These are phyloP conservation scores for Palythoa grandiflora DNA, from an alignment of 92 coral and sea anemone species.

Conservation along the genomic window DNA sequence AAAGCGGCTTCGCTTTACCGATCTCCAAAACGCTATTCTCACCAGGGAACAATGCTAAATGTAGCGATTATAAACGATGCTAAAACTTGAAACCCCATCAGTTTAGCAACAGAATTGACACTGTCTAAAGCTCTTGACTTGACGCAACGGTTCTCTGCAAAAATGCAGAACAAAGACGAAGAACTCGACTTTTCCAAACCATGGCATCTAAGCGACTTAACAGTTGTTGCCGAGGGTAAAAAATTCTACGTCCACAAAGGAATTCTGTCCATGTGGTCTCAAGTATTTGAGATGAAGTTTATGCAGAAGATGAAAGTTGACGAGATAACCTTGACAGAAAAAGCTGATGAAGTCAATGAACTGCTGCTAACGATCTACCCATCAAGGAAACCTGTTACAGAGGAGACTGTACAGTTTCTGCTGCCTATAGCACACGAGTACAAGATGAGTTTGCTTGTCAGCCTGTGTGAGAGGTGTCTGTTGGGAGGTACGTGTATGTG, in stretches of 20 bases:
- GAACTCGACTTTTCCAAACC: conserved; percentile 79
- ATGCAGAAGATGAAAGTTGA: conserved; percentile 64
- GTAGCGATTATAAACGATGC: conserved; percentile 18
- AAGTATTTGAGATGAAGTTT: conserved; percentile 86
- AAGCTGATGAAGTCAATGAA: conserved; percentile 76
- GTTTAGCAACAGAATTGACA: neutral
- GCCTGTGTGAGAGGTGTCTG: conserved; percentile 77
- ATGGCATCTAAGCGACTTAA: conserved; percentile 86
- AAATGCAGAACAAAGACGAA: conserved; percentile 81
- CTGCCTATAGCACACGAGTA: conserved; percentile 78
- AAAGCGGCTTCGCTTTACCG: neutral
- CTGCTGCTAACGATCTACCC: conserved; percentile 81
- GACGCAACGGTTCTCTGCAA: neutral
- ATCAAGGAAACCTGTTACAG: conserved; percentile 73
- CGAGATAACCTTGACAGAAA: conserved; percentile 74
- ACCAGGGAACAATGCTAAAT: neutral
- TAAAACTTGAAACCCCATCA: neutral
- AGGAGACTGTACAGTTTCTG: conserved; percentile 75
- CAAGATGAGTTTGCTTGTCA: conserved; percentile 87
- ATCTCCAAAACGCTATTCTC: neutral
- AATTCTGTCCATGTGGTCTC: conserved; percentile 90
- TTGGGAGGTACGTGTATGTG: conserved; percentile 17
- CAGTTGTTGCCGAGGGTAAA: conserved; percentile 73
- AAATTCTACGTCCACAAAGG: conserved; percentile 79
- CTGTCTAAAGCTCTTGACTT: neutral